Evolutionary conservation across 2,888 invertebrate species (phyloP), one percentile per base, ranked within the genome.

Genomic region (Ypsolopha sequella): DNA sequence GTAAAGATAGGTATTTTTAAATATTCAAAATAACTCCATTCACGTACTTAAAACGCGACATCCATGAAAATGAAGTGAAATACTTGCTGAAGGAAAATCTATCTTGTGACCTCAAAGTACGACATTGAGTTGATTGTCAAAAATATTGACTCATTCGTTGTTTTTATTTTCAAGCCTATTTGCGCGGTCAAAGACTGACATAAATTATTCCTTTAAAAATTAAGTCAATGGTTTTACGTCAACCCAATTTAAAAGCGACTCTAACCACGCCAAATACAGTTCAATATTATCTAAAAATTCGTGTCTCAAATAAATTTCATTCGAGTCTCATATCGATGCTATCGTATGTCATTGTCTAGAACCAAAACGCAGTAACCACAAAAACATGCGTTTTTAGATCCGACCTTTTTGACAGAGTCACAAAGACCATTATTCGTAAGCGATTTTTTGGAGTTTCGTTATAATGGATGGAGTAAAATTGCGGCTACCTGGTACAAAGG

Each of bases 151-250:
- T 36, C 48, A 44, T 54, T 36, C 39, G 43, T 51, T 35, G 51
- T 53, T 50, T 48, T 11, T 45, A 13, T 14, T 44, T 34, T n/a
- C 11, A n/a, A 44, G 36, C 24, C 7, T 24, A 43, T 53, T 66
- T 10, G 33, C 33, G 64, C 66, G 72, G 68, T 70, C 70, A 68
- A 69, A 70, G 65, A 63, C 67, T 60, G 62, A 60, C 61, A 66
- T 71, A 65, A 71, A 70, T 71, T 68, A 70, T 68, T 64, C 60
- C 59, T 58, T 59, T 55, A 50, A 62, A 66, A 66, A 65, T 61
- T 55, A 60, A 59, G 57, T 59, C 61, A 60, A 64, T 65, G 63
- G 61, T 56, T 48, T 52, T 44, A 34, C 34, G 34, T 46, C 49
- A 34, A 13, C 24, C n/a, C 52, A 54, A 53, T 39, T 51, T 7